Evolutionary conservation across 2,797 vertebrate species (phyloP).

Genomic region (Coregonus sp.): DNA sequence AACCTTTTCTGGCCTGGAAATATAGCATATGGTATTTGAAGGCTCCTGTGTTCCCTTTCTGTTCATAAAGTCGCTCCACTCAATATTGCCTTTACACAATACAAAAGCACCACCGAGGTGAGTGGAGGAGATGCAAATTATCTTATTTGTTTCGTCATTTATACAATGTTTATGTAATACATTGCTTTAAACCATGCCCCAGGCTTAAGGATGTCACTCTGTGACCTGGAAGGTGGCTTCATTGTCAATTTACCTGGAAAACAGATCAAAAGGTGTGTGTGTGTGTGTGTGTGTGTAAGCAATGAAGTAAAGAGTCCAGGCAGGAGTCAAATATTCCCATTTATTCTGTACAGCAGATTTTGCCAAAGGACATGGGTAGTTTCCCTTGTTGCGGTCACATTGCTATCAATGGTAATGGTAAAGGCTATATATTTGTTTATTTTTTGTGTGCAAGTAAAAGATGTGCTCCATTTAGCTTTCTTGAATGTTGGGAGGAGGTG

Average conservation of each 20-base stretch:
- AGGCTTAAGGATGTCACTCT: no score
- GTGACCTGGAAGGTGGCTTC: neutral
- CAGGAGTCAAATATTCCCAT: constrained; percentile 30
- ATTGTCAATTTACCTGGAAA: neutral
- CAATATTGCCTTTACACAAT: neutral
- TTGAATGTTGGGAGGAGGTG: constrained; percentile 55
- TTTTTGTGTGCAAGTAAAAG: neutral
- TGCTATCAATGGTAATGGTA: constrained; percentile 11
- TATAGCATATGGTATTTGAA: no score
- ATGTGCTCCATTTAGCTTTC: constrained; percentile 60
- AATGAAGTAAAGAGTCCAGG: constrained; percentile 13
- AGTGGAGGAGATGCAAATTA: neutral
- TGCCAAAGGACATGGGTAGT: neutral
- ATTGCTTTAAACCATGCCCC: no score
- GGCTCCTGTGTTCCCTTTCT: neutral
- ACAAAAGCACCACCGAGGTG: neutral
- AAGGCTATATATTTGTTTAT: neutral
- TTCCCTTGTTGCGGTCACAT: neutral
- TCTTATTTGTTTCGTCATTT: neutral
- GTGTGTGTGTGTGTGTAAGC: neutral
- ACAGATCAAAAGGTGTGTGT: neutral
- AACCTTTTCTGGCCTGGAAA: neutral
- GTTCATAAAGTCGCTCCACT: neutral
- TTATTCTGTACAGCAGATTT: constrained; percentile 52
- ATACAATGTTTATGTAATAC: neutral